These are phyloP conservation scores for Bimastos eiseni DNA, from an alignment of 2,888 invertebrate genomes.

Conservation along the genomic window DNA sequence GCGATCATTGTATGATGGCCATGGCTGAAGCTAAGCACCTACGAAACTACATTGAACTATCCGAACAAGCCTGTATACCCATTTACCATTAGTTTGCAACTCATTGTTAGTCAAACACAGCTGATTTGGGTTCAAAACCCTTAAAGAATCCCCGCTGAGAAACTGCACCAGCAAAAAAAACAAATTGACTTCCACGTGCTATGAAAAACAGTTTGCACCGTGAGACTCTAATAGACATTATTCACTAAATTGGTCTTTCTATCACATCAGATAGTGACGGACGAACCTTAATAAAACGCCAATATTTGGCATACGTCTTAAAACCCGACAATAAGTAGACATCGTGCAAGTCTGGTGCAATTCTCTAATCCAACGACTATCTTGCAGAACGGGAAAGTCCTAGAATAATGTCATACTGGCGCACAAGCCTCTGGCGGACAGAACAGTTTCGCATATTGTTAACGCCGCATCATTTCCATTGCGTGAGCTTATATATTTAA, in stretches of 20 bases:
- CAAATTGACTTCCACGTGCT: neutral
- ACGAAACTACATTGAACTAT: neutral
- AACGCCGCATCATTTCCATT: too few relatives aligned
- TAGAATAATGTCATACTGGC: too few relatives aligned
- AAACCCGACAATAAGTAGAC: neutral
- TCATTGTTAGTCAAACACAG: neutral
- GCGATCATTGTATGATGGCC: neutral
- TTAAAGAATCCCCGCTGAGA: neutral
- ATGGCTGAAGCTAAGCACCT: neutral
- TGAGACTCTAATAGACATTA: neutral
- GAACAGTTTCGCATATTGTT: too few relatives aligned
- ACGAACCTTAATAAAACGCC: slow-evolving; percentile 5
- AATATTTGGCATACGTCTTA: neutral
- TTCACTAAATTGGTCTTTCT: neutral
- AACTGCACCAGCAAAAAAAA: neutral
- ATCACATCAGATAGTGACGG: neutral
- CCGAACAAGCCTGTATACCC: neutral
- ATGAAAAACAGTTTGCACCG: neutral
- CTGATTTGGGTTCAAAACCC: neutral
- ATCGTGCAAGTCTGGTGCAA: neutral
- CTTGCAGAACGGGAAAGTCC: neutral
- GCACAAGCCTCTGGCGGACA: too few relatives aligned
- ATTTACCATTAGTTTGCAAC: neutral
- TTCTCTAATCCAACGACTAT: neutral
- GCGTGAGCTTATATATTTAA: too few relatives aligned